Base-by-base conservation (phyloP, 1,140 invertebrate genomes). In the Asbolus verrucosus region DNA sequence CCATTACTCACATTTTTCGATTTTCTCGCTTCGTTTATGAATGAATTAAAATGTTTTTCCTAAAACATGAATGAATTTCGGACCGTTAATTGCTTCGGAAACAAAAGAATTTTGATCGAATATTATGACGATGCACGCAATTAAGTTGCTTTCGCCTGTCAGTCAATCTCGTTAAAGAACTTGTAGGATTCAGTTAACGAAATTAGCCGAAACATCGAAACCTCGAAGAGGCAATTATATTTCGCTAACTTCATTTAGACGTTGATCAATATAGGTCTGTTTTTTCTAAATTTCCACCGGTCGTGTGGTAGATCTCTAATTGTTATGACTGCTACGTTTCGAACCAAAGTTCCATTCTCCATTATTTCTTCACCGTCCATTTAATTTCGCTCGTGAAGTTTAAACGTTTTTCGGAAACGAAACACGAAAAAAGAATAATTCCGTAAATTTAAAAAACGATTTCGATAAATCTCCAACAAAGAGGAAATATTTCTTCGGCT, bases 1-100 rank as follows among this genome's bases (percentile, higher is more conserved):
- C 46, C 46, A 54, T 54, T 54, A 54, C 46, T 54, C 46, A 54
- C 46, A 54, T 54, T 54, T 46, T 54, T 50, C 43, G 43, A 50
- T 50, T 50, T 54, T 54, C 46, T 54, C 46, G 13, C 46, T 24
- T 21, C 1, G 19, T 54, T 54, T 54, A 54, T 54, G 46, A 54
- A 54, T 54, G 46, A 54, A 54, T 54, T 54, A 54, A 24, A 54
- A 54, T 27, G 46, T 54, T 54, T 54, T 54, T 21, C 46, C 19
- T 54, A 54, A 54, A 54, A 54, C 8, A 14, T 9, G 24, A 27
- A 46, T 16, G 41, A n/a, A 9, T 46, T 46, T 46, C 3, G n/a
- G 14, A n/a, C 46, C 19, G 11, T 46, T 46, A 16, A 8, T n/a
- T 18, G 41, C 18, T 19, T 46, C 11, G 18, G 41, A n/a, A n/a